These are phyloP conservation scores for Allolobophora icterica DNA, from an alignment of 2,888 invertebrate genomes.

Conservation along the genomic window DNA sequence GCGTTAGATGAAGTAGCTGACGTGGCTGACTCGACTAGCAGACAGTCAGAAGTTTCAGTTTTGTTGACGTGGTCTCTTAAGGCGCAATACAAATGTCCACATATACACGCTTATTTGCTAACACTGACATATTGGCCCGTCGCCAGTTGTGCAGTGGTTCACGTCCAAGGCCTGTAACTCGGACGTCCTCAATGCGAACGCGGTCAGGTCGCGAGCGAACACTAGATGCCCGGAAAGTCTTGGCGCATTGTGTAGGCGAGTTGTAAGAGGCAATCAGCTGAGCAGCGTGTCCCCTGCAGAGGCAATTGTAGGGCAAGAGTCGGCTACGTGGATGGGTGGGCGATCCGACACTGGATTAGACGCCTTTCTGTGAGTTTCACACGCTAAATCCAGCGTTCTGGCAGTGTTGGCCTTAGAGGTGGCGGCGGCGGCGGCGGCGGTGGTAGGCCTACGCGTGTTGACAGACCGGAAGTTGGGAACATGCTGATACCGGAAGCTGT, in stretches of 20 bases:
- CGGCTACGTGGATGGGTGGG: neutral
- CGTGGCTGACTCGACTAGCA: neutral
- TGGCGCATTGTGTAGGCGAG: neutral
- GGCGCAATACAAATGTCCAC: neutral
- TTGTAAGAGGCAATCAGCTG: constrained; percentile 8
- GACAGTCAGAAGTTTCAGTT: neutral
- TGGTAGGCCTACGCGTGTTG: neutral
- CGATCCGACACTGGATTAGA: neutral
- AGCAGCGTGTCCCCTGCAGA: neutral
- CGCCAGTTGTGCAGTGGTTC: neutral
- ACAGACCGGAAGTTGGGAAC: constrained; percentile 12
- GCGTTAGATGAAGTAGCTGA: neutral
- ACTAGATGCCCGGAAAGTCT: neutral
- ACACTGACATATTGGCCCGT: neutral
- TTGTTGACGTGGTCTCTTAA: neutral
- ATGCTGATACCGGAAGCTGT: neutral
- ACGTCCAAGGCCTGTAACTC: neutral
- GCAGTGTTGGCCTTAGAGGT: neutral
- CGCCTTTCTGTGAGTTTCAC: neutral
- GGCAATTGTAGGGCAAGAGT: neutral
- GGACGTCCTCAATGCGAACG: neutral
- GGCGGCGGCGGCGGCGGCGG: neutral
- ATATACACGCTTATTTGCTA: neutral
- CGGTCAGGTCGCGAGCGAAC: neutral
- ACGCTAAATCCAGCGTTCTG: neutral